Conservation (phyloP, 2,888 invertebrate species). For the Adelognathus sp. region DNA sequence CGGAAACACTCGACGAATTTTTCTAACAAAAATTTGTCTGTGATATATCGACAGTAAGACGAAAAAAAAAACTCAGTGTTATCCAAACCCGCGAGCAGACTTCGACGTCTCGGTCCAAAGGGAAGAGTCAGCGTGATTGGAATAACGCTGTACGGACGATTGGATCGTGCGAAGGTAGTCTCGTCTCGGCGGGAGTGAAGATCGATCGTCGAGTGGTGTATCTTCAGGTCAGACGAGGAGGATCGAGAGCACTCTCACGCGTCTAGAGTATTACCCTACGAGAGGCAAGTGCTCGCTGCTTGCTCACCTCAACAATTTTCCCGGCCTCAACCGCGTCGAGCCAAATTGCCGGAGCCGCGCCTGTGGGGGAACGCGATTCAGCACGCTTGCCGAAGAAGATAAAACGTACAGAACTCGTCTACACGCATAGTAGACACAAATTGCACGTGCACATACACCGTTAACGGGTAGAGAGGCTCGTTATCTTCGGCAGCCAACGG, state of each 20-base stretch:
- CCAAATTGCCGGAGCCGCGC: slow-evolving; percentile 39
- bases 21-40: slow-evolving; percentile 5
- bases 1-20: not conserved
- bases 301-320: slow-evolving; percentile 33
- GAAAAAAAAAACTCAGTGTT: not conserved
- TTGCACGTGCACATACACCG: not conserved
- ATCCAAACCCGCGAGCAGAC: not conserved
- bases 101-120: not conserved
- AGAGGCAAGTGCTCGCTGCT: too few species aligned
- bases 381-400: not conserved
- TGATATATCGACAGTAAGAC: not conserved
- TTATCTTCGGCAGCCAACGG: slow-evolving; percentile 49
- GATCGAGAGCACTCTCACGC: slow-evolving; percentile 54
- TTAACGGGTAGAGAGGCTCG: slow-evolving; percentile 38
- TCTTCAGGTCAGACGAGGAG: slow-evolving; percentile 29
- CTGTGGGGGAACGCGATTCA: slow-evolving; percentile 22
- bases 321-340: slow-evolving; percentile 2
- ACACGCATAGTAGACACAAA: not conserved
- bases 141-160: not conserved
- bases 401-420: not conserved
- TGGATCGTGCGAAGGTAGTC: slow-evolving; percentile 37
- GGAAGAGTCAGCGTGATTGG: not conserved
- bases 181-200: not conserved
- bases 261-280: not conserved
- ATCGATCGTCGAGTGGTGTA: slow-evolving; percentile 35